phyloP scores from a whole-genome alignment of 64 coral and sea anemone genomes.

The Hydrozoanthus tunicans region DNA sequence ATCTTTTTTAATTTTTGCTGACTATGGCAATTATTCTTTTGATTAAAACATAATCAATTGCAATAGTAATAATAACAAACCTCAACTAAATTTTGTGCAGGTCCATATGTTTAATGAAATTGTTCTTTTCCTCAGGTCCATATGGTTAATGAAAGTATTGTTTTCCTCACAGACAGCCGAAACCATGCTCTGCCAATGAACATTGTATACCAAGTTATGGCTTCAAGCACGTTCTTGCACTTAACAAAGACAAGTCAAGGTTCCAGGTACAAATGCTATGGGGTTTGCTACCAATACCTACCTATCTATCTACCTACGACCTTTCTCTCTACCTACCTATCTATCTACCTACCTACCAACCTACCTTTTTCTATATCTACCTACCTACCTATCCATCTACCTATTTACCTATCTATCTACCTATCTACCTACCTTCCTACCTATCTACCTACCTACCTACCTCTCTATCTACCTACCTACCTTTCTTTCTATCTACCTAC shows the following conservation, averaged over 20 bases:
- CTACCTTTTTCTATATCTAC: background rate
- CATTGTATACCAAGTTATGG: slow-evolving; percentile 15
- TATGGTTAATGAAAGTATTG: too few species aligned
- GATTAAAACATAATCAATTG: too few species aligned
- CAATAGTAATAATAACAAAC: too few species aligned
- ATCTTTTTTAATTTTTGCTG: too few species aligned
- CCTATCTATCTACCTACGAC: background rate
- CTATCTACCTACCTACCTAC: background rate
- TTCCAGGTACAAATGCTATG: background rate
- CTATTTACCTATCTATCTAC: background rate
- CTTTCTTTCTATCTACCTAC: background rate
- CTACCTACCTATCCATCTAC: background rate
- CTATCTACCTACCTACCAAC: background rate
- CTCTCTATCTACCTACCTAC: background rate
- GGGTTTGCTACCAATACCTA: background rate
- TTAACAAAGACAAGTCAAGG: background rate
- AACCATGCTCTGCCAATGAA: background rate
- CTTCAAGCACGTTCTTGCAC: slow-evolving; percentile 19
- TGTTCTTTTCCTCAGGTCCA: too few species aligned
- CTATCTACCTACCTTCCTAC: background rate
- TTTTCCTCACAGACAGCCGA: background rate
- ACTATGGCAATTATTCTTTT: too few species aligned
- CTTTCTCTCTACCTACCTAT: background rate
- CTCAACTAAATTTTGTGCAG: too few species aligned
- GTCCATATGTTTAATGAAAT: too few species aligned